These are phyloP conservation scores for Troides aeacus DNA, from an alignment of 2,888 invertebrate genomes.

Conservation along the genomic window DNA sequence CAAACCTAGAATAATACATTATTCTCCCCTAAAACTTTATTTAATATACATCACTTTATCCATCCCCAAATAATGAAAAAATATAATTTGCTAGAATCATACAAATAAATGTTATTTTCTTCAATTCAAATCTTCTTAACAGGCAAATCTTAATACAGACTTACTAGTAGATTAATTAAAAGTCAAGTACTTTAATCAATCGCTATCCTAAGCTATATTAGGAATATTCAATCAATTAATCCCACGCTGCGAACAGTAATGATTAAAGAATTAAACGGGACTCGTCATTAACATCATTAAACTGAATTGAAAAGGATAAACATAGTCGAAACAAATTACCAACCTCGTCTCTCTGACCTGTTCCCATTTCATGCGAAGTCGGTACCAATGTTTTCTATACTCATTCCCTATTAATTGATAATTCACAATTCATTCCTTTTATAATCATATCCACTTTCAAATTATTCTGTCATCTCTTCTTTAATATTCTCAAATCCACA, in stretches of 20 bases:
- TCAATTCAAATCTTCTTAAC: background rate
- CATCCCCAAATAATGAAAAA: background rate
- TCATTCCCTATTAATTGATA: too few relatives aligned
- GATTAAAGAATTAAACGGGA: slow-evolving; percentile 56
- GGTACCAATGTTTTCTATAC: too few relatives aligned
- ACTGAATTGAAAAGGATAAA: slow-evolving; percentile 38
- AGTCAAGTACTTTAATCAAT: slow-evolving; percentile 18
- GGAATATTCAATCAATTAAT: slow-evolving; percentile 57
- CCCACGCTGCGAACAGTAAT: slow-evolving; percentile 55
- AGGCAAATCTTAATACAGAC: background rate
- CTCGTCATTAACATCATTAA: slow-evolving; percentile 59
- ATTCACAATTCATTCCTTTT: too few relatives aligned
- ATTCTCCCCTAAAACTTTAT: too few relatives aligned
- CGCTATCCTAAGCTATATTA: slow-evolving; percentile 22
- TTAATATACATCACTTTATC: background rate
- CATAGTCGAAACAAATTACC: slow-evolving; percentile 43
- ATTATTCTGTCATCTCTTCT: too few relatives aligned
- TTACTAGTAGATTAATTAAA: slow-evolving; percentile 21
- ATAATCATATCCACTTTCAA: too few relatives aligned
- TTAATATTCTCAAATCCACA: too few relatives aligned
- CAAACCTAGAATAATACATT: too few relatives aligned
- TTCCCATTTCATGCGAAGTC: too few relatives aligned
- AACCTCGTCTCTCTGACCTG: background rate
- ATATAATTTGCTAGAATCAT: background rate
- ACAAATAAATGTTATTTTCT: background rate